Conservation (phyloP, 2,888 invertebrate species). For the Galeruca laticollis region DNA sequence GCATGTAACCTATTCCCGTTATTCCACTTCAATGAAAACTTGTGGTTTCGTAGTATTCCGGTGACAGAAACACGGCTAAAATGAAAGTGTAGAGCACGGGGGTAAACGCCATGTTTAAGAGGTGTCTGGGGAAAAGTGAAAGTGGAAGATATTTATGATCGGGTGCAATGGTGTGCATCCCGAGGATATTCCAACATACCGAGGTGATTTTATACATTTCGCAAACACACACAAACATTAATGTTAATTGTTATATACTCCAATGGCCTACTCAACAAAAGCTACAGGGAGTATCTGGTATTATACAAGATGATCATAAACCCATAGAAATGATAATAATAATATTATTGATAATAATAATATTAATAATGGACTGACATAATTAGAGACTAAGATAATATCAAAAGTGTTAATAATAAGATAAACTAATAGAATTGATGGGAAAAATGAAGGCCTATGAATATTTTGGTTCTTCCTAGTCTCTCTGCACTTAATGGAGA, state of each 20-base stretch:
- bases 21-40: slow-evolving; percentile 14
- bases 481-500: too few species aligned
- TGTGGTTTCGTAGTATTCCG: slow-evolving; percentile 8
- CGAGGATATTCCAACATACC: slow-evolving; percentile 43
- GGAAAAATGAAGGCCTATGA: too few species aligned
- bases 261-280: slow-evolving; percentile 27
- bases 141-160: slow-evolving; percentile 46
- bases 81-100: slow-evolving; percentile 35
- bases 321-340: too few species aligned
- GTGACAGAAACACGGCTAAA: slow-evolving; percentile 32
- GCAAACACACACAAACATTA: slow-evolving; percentile 44
- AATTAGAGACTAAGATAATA: too few species aligned
- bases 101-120: slow-evolving; percentile 38
- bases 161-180: slow-evolving; percentile 47
- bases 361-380: too few species aligned
- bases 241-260: slow-evolving; percentile 54
- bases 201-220: slow-evolving; percentile 56
- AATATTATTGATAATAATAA: too few species aligned
- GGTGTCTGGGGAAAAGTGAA: slow-evolving; percentile 44
- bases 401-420: too few species aligned
- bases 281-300: slow-evolving; percentile 4
- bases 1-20: slow-evolving; percentile 7
- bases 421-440: too few species aligned
- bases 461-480: too few species aligned
- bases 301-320: too few species aligned